Evolutionary conservation across 2,888 invertebrate species (phyloP).

Genomic region (Microplitis deprimator): DNA sequence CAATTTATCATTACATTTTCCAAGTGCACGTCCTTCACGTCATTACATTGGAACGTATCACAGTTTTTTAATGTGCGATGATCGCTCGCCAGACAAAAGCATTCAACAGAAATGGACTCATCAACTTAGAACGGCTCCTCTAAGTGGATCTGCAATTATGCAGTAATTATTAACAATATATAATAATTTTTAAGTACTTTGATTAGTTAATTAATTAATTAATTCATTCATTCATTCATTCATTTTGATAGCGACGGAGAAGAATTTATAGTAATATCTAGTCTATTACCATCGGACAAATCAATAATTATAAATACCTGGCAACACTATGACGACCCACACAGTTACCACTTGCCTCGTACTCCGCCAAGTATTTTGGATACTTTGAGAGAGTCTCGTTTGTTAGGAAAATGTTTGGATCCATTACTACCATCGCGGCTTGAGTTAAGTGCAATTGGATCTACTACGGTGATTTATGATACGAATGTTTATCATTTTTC

Average conservation of each 20-base stretch:
- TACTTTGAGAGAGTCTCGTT: conserved; percentile 58
- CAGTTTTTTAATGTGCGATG: conserved; percentile 62
- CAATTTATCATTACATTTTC: conserved; percentile 55
- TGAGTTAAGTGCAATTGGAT: conserved; percentile 60
- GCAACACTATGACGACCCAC: conserved; percentile 55
- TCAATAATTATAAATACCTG: conserved; percentile 64
- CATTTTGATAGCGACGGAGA: conserved; percentile 53
- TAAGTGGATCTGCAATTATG: conserved; percentile 69
- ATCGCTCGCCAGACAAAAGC: conserved; percentile 55
- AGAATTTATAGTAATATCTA: conserved; percentile 62
- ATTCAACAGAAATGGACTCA: conserved; percentile 75
- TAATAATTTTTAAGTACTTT: conserved; percentile 5
- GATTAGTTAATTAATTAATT: neutral
- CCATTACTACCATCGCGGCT: conserved; percentile 61
- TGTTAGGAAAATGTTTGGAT: conserved; percentile 63
- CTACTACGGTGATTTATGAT: conserved; percentile 51
- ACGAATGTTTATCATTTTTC: conserved; percentile 56
- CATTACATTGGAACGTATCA: conserved; percentile 65
- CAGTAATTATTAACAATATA: conserved; percentile 68
- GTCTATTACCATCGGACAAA: conserved; percentile 61
- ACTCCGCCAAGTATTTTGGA: conserved; percentile 60
- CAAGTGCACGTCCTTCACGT: conserved; percentile 59
- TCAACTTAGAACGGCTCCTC: conserved; percentile 73
- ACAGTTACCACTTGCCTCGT: conserved; percentile 61
- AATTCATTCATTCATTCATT: neutral